These are phyloP conservation scores for Lycorma delicatula DNA, from an alignment of 1,140 invertebrate genomes.

Conservation along the genomic window DNA sequence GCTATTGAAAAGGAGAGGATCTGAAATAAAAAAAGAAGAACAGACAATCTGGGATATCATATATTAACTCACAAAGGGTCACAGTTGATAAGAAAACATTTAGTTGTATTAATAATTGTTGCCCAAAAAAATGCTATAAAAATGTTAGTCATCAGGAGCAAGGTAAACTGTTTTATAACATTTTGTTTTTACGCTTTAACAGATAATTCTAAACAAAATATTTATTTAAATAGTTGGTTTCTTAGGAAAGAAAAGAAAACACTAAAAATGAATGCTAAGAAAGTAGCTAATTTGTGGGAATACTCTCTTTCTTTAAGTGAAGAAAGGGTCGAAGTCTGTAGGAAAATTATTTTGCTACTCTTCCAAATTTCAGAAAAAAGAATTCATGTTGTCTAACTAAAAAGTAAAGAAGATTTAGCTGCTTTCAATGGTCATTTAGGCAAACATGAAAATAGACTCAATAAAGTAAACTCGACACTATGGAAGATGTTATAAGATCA, in stretches of 20 bases:
- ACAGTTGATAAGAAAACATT: not conserved
- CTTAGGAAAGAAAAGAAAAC: not conserved
- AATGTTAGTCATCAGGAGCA: not conserved
- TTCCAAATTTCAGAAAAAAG: slow-evolving; percentile 3
- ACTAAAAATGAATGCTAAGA: not conserved
- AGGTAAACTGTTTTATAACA: not conserved
- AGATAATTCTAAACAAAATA: not conserved
- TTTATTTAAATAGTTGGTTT: not conserved
- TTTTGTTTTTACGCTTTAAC: not conserved
- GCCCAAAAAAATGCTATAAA: not conserved
- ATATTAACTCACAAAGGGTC: no score
- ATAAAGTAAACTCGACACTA: slow-evolving; percentile 2
- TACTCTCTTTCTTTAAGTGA: not conserved
- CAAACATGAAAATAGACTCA: not conserved
- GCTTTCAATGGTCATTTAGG: slow-evolving; percentile 4
- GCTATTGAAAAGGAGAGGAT: no score
- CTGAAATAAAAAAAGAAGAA: no score
- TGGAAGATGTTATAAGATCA: slow-evolving; percentile 3
- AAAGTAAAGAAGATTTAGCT: not conserved
- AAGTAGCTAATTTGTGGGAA: not conserved
- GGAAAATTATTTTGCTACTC: not conserved
- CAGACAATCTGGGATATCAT: no score
- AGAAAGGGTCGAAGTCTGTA: slow-evolving; percentile 1
- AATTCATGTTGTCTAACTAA: slow-evolving; percentile 4
- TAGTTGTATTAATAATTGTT: not conserved